Evolutionary conservation across 2,113 vertebrate species (phyloP), one percentile per base, ranked within the genome.

Genomic region (Catharus bicknelli): DNA sequence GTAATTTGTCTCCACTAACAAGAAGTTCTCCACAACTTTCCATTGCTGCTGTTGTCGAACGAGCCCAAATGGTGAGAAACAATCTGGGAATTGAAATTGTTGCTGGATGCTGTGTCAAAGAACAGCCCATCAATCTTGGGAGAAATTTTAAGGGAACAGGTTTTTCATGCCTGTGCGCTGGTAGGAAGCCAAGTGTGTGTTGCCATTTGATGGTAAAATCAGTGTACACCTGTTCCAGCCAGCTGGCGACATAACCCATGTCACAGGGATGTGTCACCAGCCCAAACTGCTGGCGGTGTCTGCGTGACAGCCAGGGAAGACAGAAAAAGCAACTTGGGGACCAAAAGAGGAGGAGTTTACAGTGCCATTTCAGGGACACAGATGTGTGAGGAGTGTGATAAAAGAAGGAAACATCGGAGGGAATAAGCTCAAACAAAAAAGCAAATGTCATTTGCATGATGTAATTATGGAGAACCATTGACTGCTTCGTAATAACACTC

Each of bases 151-250:
- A 95, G 96, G 96, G 97, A 98, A 97, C 98, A 98, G 98, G 97
- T 98, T 98, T 98, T 98, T 98, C 98, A 98, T 97, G 98, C 97
- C 97, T 97, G 95, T 97, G 98, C 81, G 89, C 91, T 99, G 99
- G 98, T 98, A 94, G 86, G 79, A 94, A 98, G 99, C 99, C 99
- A 99, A 99, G 98, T 92, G 98, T 90, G 95, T 97, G 97, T 97
- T 98, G 98, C 97, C 97, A 97, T 98, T 98, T 97, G 97, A 98
- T 97, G 98, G 98, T 98, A 97, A 98, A 98, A 98, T 97, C 98
- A 95, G 98, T 82, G 97, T 98, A 98, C 99, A 99, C 98, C 98
- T 99, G 99, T 99, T 99, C 97, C 53, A 96, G 97, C 98, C 99
- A 99, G 98, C 99, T 99, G 99, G 98, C 96, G 94, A 95, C 97